A percentile compares a stretch with the other conserved stretches of the same genome.
These are phyloP conservation scores for Alouatta palliata DNA, from an alignment of 2,113 vertebrate genomes.

Conservation along the genomic window DNA sequence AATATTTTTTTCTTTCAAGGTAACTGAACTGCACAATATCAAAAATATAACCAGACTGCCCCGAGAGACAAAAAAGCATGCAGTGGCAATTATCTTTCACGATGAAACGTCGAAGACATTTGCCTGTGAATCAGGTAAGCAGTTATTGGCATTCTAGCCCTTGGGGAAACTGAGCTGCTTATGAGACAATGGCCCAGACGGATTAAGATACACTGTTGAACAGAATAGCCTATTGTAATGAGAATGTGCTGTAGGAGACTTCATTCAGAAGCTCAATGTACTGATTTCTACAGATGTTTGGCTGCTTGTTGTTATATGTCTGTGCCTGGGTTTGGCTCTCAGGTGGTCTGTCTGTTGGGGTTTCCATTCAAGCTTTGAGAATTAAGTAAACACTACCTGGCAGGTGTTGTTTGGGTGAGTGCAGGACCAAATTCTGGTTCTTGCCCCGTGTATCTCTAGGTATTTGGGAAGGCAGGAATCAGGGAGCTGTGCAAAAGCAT, in stretches of 20 bases:
- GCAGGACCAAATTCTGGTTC: conserved; percentile 34
- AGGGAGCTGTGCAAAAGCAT: neutral
- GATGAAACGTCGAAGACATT: conserved; percentile 99
- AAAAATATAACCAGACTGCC: conserved; percentile 99
- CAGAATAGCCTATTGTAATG: conserved; percentile 67
- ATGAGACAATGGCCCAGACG: conserved; percentile 55
- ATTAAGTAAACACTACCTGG: conserved; percentile 66
- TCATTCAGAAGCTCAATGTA: conserved; percentile 13
- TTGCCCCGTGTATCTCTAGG: conserved; percentile 42
- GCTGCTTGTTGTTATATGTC: conserved; percentile 70
- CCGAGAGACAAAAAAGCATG: conserved; percentile 98
- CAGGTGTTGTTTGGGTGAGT: conserved; percentile 43
- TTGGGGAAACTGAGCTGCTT: conserved; percentile 67
- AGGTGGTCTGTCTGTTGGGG: conserved; percentile 71
- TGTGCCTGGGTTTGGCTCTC: conserved; percentile 72
- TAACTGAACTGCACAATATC: conserved; percentile 98
- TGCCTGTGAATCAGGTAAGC: conserved; percentile 98
- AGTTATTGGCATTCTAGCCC: conserved; percentile 66
- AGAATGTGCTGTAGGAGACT: conserved; percentile 55
- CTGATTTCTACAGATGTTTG: conserved; percentile 73
- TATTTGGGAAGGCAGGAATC: conserved; percentile 47
- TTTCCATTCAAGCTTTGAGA: conserved; percentile 76
- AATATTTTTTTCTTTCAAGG: conserved; percentile 89
- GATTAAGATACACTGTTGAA: conserved; percentile 57
- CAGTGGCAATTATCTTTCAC: conserved; percentile 98